A percentile compares a stretch with the other conserved stretches of the same genome.
phyloP scores from a whole-genome alignment of 2,113 vertebrate species.

The Entelurus aequoreus region DNA sequence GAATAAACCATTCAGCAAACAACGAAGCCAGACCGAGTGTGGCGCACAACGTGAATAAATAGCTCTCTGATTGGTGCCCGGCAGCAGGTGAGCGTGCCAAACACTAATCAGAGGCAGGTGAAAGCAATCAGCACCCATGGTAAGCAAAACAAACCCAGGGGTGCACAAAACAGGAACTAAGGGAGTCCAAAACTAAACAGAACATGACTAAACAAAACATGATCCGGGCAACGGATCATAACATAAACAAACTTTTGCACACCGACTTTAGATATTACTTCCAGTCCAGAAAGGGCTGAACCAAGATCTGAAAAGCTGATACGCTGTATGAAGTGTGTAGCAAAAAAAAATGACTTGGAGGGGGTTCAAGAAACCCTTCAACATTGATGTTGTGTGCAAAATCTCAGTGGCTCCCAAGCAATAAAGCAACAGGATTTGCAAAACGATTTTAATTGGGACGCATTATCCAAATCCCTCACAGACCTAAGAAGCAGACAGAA shows the following conservation, averaged over 20 bases:
- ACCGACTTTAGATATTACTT: background rate
- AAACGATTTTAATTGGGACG: constrained; percentile 72
- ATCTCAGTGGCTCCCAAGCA: constrained; percentile 68
- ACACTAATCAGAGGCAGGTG: too few species aligned
- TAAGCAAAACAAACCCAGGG: too few species aligned
- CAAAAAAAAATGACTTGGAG: constrained; percentile 66
- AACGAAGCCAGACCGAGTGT: too few species aligned
- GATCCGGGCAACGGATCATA: too few species aligned
- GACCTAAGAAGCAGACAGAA: constrained; percentile 56
- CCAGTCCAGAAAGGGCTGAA: background rate
- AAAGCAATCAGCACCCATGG: too few species aligned
- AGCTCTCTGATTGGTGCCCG: too few species aligned
- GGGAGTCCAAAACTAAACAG: too few species aligned
- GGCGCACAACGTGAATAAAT: too few species aligned
- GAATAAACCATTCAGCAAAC: too few species aligned
- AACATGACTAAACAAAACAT: too few species aligned
- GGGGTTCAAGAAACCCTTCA: constrained; percentile 69
- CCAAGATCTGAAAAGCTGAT: constrained; percentile 1
- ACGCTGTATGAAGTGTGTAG: constrained; percentile 21
- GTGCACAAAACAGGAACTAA: too few species aligned
- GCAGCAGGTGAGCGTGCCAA: too few species aligned
- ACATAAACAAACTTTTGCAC: background rate
- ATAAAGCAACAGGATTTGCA: constrained; percentile 71
- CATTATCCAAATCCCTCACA: constrained; percentile 66
- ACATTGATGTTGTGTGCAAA: constrained; percentile 58